Evolutionary conservation across 2,113 vertebrate species (phyloP), one percentile per base, ranked within the genome.

Genomic region (Sigmodon hispidus): DNA sequence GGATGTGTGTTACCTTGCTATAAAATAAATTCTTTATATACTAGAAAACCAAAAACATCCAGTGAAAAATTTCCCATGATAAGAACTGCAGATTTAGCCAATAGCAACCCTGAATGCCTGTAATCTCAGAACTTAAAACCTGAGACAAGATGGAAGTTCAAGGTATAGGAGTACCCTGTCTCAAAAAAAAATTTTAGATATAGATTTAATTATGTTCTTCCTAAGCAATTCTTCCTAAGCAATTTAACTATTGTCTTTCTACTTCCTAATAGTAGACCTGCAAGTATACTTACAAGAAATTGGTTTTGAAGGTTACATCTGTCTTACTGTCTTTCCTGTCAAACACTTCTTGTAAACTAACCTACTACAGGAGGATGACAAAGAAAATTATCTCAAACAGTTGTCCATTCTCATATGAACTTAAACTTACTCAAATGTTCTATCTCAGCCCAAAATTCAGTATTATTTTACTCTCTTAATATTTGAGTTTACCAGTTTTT

Each of bases 381-480:
- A 69, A 93, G 57, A 90, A 93, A 97, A 95, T 36, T 83, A 86
- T 29, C 34, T 80, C 45, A 43, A 87, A 59, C n/a, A 70, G 36
- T 40, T 93, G 69, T 52, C 79, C 75, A 92, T 69, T 90, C 83
- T 90, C 94, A 79, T 76, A 29, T 80, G 55, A 43, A 50, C 89
- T 96, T 40, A 76, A 85, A 96, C 91, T 77, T 72, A 91, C 69
- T 48, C 13, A 90, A 88, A 93, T 93, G 77, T 87, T 73, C 52
- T 76, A 7, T 22, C 87, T 91, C 65, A 88, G 63, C 63, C 21
- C 55, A 96, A 92, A 91, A 52, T 29, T 90, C 76, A 93, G 92
- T 69, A 95, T 72, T 86, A 89, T 77, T 95, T 94, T 69, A 94
- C 45, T 75, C 36, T 73, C 73, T 96, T 77, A 94, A 88, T 96